Evolutionary conservation across 1,140 invertebrate genomes (phyloP).

Genomic region (Onthophagus taurus): DNA sequence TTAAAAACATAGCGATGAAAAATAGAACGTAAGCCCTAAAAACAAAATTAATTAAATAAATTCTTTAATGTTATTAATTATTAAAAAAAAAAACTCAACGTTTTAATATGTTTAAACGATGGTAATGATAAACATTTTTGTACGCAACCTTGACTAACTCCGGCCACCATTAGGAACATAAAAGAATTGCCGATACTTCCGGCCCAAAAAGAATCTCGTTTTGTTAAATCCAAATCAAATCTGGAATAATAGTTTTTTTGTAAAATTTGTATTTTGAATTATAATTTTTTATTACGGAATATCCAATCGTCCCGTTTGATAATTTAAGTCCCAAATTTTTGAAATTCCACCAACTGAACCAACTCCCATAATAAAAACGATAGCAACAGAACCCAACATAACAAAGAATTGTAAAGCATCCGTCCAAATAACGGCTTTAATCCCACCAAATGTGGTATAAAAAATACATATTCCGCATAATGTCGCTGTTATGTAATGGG

Average conservation of each 20-base stretch:
- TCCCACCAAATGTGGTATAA: slow-evolving; percentile 67
- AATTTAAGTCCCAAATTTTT: slow-evolving; percentile 39
- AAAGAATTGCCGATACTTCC: slow-evolving; percentile 4
- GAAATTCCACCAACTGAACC: slow-evolving; percentile 52
- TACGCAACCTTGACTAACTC: slow-evolving; percentile 46
- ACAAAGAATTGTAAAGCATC: slow-evolving; percentile 60
- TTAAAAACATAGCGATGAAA: slow-evolving; percentile 34
- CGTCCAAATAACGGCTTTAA: slow-evolving; percentile 66
- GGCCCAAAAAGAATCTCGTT: slow-evolving; percentile 9
- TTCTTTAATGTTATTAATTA: too few species aligned
- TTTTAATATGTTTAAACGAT: slow-evolving; percentile 1
- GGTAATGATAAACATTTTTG: slow-evolving; percentile 46
- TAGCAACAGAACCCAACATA: slow-evolving; percentile 55
- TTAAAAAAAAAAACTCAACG: slow-evolving; percentile 12
- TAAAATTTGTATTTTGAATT: background rate
- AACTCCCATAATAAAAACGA: slow-evolving; percentile 54
- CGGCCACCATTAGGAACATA: too few species aligned
- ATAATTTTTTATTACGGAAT: slow-evolving; percentile 13
- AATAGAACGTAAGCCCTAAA: slow-evolving; percentile 24
- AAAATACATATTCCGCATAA: slow-evolving; percentile 67
- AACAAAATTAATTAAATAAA: slow-evolving; percentile 9
- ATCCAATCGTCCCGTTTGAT: slow-evolving; percentile 42
- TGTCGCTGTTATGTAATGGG: slow-evolving; percentile 53
- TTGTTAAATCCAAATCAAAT: slow-evolving; percentile 2
- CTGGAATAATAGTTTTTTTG: slow-evolving; percentile 1